Base-by-base conservation (phyloP, 2,797 vertebrate species). In the Sebastiscus tertius region DNA sequence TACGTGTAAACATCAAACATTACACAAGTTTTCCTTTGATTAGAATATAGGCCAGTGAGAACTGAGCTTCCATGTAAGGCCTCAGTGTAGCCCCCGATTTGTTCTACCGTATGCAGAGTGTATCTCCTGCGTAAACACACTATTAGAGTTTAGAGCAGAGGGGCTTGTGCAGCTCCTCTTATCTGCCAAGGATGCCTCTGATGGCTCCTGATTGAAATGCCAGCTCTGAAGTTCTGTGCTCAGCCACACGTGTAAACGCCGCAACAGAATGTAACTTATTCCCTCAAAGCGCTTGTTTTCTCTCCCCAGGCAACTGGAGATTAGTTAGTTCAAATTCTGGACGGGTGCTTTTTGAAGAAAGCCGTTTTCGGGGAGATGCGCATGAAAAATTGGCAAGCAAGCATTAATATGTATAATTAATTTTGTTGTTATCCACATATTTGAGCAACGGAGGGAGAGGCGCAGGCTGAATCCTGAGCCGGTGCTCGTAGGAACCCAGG, bases 351-450 rank as follows among this genome's bases (percentile, higher is more conserved):
- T 92, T 88, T 88, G 86, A 91, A 90, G 85, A 93, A 92, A 92
- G 88, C 79, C 66, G 62, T 91, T 93, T 93, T 92, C 77, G 36
- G 62, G 67, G 80, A 88, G 87, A 90, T 87, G 85, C 62, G 70
- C 77, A 72, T 85, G 86, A 87, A 94, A 93, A 95, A 95, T 90
- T 93, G 90, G 88, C 88, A 93, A 87, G 81, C 67, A 77, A 92
- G 88, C 89, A 92, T 93, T 93, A 92, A 92, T 94, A 92, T 94
- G 89, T 94, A 92, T 95, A 93, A 93, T 94, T 94, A 90, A 92
- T 93, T 94, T 90, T 93, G 91, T 94, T 94, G 90, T 93, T 94
- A 93, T 94, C 90, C 93, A 89, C 88, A 92, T 91, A 93, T 94
- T 95, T 93, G 88, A 94, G 92, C 88, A 92, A 83, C 72, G 65